Evolutionary conservation across 2,113 vertebrate species (phyloP).

Genomic region (Mungos mungo): DNA sequence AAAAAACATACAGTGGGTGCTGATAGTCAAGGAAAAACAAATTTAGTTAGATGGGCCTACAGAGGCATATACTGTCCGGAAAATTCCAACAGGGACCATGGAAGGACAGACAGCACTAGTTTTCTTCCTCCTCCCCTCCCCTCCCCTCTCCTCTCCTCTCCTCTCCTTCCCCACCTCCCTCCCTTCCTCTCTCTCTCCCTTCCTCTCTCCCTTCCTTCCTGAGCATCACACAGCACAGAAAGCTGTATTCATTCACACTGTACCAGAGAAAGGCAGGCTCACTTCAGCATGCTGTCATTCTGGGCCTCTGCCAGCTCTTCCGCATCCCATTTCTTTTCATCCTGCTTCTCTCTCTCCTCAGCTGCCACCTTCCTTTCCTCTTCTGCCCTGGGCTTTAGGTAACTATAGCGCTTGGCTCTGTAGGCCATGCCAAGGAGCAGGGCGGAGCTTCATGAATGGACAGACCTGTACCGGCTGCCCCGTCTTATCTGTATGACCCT

Average conservation of each 20-base stretch:
- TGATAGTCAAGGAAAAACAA: not conserved
- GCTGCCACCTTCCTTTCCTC: not conserved
- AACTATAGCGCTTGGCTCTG: slow-evolving; percentile 89
- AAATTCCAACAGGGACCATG: not conserved
- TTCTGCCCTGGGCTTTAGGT: not conserved
- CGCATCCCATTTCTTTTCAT: not conserved
- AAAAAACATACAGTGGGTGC: not conserved
- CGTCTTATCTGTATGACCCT: not conserved
- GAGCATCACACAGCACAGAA: not conserved
- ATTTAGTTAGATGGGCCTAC: not conserved
- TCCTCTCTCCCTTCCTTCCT: too few relatives aligned
- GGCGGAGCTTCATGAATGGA: slow-evolving; percentile 81
- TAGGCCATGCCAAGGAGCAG: slow-evolving; percentile 87
- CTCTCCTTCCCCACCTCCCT: not conserved
- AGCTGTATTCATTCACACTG: not conserved
- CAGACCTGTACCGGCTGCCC: not conserved
- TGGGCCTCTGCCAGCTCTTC: not conserved
- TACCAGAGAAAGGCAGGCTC: not conserved
- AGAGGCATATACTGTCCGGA: not conserved
- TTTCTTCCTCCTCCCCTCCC: not conserved
- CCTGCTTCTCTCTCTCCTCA: not conserved
- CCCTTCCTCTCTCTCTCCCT: too few relatives aligned
- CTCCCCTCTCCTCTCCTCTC: not conserved
- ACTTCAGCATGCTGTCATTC: not conserved
- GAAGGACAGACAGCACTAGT: not conserved